A percentile compares a stretch with the other conserved stretches of the same genome.
These are phyloP conservation scores for Pseudopodoces humilis DNA, from an alignment of 2,113 vertebrate species.

Conservation along the genomic window DNA sequence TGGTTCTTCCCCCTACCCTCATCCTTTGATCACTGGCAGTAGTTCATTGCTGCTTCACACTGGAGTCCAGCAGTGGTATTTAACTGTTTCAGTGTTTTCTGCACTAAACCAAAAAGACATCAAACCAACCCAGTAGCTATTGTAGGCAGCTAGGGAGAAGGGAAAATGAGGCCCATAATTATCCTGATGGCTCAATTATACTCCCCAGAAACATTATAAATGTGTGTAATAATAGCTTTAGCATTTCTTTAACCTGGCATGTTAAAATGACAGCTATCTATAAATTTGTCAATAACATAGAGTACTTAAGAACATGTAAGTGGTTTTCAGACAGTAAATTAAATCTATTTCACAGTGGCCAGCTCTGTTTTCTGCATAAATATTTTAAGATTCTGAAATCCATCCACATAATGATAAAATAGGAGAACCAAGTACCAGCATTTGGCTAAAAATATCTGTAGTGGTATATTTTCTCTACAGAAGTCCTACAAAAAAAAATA, in stretches of 20 bases:
- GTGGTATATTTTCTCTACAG: background rate
- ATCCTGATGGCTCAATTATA: background rate
- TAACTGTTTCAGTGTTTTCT: background rate
- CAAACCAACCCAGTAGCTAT: background rate
- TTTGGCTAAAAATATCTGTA: conserved; percentile 16
- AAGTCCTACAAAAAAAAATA: background rate
- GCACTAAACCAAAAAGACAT: background rate
- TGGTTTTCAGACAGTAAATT: background rate
- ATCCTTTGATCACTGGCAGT: background rate
- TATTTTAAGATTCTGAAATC: conserved; percentile 36
- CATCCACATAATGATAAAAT: background rate
- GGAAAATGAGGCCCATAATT: background rate
- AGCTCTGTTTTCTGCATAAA: background rate
- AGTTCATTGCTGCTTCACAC: background rate
- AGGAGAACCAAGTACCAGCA: background rate
- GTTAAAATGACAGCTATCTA: conserved; percentile 28
- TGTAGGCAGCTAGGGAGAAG: background rate
- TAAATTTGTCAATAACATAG: background rate
- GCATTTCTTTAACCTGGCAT: background rate
- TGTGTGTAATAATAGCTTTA: background rate
- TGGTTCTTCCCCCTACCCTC: background rate
- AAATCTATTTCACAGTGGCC: background rate
- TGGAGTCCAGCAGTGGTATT: background rate
- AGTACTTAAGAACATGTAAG: background rate
- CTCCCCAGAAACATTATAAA: background rate